Conservation (phyloP, 2,888 invertebrate genomes). For the Acleris literana region DNA sequence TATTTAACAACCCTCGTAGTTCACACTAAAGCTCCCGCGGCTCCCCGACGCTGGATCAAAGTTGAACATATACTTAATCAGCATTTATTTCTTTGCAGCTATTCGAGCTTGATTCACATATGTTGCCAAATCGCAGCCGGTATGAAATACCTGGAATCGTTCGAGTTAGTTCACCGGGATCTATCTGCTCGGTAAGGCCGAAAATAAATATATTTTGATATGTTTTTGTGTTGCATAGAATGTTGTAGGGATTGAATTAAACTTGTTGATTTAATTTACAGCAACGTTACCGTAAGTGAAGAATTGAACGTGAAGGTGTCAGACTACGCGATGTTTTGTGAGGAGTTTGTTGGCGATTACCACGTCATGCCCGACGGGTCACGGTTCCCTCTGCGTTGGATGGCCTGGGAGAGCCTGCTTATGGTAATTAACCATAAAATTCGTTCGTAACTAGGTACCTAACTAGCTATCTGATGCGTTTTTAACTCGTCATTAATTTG, state of each 20-base stretch:
- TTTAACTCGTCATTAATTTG: constrained; percentile 33
- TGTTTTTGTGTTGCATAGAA: background rate
- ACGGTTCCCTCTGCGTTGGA: constrained; percentile 94
- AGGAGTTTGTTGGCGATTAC: constrained; percentile 91
- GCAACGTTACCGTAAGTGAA: constrained; percentile 94
- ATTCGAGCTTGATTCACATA: constrained; percentile 92
- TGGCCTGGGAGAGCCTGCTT: constrained; percentile 95
- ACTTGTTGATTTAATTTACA: constrained; percentile 57
- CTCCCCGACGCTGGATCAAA: background rate
- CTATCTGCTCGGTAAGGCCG: constrained; percentile 89
- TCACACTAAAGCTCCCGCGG: background rate
- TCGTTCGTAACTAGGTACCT: background rate
- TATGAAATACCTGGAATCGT: constrained; percentile 95
- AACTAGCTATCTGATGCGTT: too few relatives aligned
- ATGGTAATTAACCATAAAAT: constrained; percentile 76
- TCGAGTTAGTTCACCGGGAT: constrained; percentile 95
- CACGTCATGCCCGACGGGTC: constrained; percentile 92
- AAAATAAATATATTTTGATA: background rate
- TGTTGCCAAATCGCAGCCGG: constrained; percentile 95
- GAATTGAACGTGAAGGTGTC: constrained; percentile 91
- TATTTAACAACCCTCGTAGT: too few relatives aligned
- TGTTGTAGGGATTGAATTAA: too few relatives aligned
- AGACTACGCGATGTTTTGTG: constrained; percentile 94
- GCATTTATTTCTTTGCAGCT: constrained; percentile 84
- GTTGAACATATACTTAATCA: background rate